Conservation (phyloP, 2,797 vertebrate genomes). For the Antrozous pallidus region DNA sequence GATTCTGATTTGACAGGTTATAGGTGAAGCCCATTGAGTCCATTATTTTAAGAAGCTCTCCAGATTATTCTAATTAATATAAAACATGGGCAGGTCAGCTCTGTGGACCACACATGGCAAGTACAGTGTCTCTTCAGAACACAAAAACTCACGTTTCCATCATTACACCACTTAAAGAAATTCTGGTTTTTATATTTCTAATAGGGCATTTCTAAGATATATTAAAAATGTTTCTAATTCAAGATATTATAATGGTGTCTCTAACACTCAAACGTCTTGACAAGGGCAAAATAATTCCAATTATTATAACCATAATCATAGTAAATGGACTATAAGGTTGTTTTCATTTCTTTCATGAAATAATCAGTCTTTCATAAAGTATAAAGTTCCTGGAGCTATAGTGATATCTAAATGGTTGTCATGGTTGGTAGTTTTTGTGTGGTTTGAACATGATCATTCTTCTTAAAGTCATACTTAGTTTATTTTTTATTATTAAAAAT, state of each 20-base stretch:
- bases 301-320: not conserved
- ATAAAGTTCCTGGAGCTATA: not conserved
- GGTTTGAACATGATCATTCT: not conserved
- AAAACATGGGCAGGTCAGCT: not conserved
- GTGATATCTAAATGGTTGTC: not conserved
- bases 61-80: not conserved
- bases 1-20: not conserved
- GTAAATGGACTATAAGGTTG: not conserved
- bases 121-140: not conserved
- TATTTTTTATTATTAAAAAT: not conserved
- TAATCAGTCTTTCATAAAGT: not conserved
- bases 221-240: not conserved
- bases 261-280: not conserved
- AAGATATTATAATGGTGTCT: not conserved
- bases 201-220: not conserved
- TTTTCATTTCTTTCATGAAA: not conserved
- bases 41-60: not conserved
- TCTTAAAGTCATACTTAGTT: not conserved
- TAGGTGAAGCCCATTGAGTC: not conserved
- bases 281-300: not conserved
- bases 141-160: not conserved
- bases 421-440: not conserved
- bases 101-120: not conserved
- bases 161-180: not conserved
- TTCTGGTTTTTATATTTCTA: not conserved